phyloP scores from a whole-genome alignment of 2,888 invertebrate genomes.

The Phytoseiulus persimilis region DNA sequence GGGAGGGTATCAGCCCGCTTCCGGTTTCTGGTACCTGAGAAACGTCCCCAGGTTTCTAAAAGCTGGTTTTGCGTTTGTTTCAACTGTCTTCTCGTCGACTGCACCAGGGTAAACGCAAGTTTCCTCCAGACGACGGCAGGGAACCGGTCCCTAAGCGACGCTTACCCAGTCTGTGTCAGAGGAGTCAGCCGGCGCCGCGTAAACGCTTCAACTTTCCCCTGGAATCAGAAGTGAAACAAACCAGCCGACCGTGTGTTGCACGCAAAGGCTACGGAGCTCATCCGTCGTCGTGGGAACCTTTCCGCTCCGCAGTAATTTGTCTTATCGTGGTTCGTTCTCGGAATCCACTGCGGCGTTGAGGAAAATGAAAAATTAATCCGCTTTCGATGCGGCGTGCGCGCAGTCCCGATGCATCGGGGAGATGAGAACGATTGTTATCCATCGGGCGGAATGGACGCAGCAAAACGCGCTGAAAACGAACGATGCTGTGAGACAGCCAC shows the following conservation, averaged over 20 bases:
- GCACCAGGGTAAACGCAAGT: too few relatives aligned
- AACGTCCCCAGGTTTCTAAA: too few relatives aligned
- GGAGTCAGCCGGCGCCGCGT: too few relatives aligned
- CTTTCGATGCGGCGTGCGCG: not conserved
- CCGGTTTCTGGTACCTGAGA: too few relatives aligned
- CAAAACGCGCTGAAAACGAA: not conserved
- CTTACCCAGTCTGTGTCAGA: too few relatives aligned
- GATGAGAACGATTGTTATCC: not conserved
- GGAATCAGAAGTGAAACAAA: too few relatives aligned
- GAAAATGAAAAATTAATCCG: not conserved
- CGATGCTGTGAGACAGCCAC: not conserved
- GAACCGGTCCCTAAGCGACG: too few relatives aligned
- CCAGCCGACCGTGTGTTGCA: not conserved
- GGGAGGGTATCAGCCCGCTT: too few relatives aligned
- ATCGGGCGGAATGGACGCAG: not conserved
- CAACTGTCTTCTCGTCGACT: too few relatives aligned
- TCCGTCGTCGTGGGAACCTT: not conserved
- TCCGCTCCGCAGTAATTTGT: not conserved
- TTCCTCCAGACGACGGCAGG: too few relatives aligned
- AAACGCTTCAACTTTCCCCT: too few relatives aligned
- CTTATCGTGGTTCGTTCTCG: not conserved
- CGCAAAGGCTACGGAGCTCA: not conserved
- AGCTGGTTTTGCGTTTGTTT: too few relatives aligned
- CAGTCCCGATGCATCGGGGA: not conserved
- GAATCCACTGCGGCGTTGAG: not conserved